A percentile compares a stretch with the other conserved stretches of the same genome.
Evolutionary conservation across 2,888 invertebrate genomes (phyloP).

Genomic region (Escarpia spicata): DNA sequence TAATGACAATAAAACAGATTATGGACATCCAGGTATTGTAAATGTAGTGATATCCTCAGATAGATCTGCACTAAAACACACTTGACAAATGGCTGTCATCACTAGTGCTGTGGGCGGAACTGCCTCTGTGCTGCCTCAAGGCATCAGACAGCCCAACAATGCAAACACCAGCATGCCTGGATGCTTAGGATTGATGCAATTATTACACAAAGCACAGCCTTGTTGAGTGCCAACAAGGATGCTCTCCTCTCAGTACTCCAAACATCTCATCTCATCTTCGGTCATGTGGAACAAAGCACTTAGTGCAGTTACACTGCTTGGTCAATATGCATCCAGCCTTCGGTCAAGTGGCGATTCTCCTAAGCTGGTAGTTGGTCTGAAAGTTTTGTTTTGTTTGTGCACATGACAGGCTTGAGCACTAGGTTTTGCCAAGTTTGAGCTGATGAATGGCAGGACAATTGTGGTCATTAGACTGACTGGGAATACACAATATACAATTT

Average conservation of each 20-base stretch:
- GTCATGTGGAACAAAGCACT: slow-evolving; percentile 13
- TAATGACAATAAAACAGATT: neutral
- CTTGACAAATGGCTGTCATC: neutral
- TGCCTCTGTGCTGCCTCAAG: neutral
- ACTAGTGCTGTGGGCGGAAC: neutral
- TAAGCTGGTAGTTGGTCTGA: neutral
- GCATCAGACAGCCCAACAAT: neutral
- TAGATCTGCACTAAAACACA: neutral
- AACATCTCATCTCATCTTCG: neutral
- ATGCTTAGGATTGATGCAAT: neutral
- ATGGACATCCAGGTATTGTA: neutral
- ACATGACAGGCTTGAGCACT: neutral
- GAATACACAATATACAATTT: neutral
- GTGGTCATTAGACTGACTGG: neutral
- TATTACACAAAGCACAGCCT: neutral
- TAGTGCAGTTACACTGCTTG: neutral
- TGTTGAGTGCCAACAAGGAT: slow-evolving; percentile 9
- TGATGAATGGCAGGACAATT: neutral
- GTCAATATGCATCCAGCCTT: neutral
- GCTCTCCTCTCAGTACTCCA: neutral
- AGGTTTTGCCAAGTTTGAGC: neutral
- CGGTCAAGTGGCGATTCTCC: neutral
- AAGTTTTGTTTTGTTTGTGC: slow-evolving; percentile 7
- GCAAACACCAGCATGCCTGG: neutral
- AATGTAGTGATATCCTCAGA: neutral